Evolutionary conservation across 2,797 vertebrate species (phyloP), one percentile per base, ranked within the genome.

Genomic region (Harpagifer antarcticus): DNA sequence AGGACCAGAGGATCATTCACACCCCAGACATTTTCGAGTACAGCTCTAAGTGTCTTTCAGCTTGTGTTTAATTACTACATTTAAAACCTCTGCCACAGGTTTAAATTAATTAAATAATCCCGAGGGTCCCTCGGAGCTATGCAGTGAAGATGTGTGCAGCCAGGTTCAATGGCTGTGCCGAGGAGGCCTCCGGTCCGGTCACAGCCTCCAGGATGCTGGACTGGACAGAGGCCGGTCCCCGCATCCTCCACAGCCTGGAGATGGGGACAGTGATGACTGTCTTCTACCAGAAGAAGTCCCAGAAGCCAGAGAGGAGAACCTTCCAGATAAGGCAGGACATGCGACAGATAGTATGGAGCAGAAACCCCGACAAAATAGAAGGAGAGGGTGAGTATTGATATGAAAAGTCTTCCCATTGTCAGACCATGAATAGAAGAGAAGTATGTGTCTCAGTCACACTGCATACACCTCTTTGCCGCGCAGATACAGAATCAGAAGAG

Each of bases 201-300:
- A 43, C 74, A n/a, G 81, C 78, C 77, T 91, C 89, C 70, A 86
- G 91, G 80, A 88, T 88, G 90, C 78, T 84, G 86, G 95, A 95
- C 89, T 91, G 95, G 89, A 87, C 89, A 2, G 94, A 95, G 76
- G 89, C 92, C 17, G 90, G 90, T 12, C 61, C 90, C 17, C 92
- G 91, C 60, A 83, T 93, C 85, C 93, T 96, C 50, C 93, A 92
- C 84, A 93, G 94, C 88, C 89, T 97, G 88, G 96, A 96, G 89
- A 91, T 93, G 72, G 96, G 96, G 50, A 95, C 96, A 0, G 95
- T 96, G 33, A 94, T 97, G 92, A 96, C 96, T 12, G 37, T 97
- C 43, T 97, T 96, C 92, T 96, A 96, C 81, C 96, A 96, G 91
- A 96, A 97, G 86, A 97, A 97, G 68, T 96, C 96, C 0, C 96